Percentiles rank a stretch among this genome's conserved stretches.
Conservation (phyloP, 2,797 vertebrate genomes). For the Manis pentadactyla region DNA sequence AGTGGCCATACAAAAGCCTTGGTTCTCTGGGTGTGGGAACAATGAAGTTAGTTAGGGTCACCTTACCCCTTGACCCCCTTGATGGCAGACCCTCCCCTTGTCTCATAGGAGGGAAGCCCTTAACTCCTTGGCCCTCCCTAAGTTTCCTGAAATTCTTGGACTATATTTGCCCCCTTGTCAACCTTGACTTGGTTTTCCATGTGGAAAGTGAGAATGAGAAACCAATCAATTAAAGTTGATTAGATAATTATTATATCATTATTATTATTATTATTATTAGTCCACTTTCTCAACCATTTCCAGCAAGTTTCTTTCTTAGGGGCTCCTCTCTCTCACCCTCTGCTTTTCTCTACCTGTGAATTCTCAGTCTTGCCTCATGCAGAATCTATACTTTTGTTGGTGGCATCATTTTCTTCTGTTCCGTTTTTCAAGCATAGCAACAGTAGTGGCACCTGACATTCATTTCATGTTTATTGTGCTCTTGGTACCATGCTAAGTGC, state of each 20-base stretch:
- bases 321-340: not conserved
- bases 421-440: not conserved
- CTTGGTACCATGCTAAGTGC: not conserved
- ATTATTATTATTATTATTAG: not conserved
- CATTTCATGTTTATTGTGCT: not conserved
- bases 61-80: not conserved
- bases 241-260: not conserved
- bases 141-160: not conserved
- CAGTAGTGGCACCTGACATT: not conserved
- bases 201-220: not conserved
- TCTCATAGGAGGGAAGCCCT: not conserved
- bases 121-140: not conserved
- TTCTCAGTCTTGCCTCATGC: not conserved
- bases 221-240: constrained; percentile 3
- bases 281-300: not conserved
- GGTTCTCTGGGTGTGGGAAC: not conserved
- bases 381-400: not conserved
- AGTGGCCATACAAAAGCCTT: not conserved
- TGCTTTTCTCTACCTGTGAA: not conserved
- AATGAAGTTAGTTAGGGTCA: not conserved
- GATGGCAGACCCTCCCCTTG: not conserved
- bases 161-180: not conserved
- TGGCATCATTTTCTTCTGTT: not conserved
- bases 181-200: not conserved
- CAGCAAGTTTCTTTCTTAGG: not conserved